Evolutionary conservation across 2,113 vertebrate genomes (phyloP).

Genomic region (Stegostoma tigrinum): DNA sequence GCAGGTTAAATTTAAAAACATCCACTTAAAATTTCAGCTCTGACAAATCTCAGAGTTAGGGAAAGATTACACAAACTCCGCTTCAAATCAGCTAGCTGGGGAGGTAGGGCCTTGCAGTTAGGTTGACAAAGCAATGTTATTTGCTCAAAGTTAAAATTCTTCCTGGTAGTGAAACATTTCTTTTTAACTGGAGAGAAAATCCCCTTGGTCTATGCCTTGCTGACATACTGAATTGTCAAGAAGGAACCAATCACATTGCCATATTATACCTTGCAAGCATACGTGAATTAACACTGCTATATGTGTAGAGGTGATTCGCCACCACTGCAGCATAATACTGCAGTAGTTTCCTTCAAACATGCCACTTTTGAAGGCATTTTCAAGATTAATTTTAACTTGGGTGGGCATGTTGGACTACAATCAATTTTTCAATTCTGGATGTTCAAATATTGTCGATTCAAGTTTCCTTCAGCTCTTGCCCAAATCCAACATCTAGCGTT

Average conservation of each 20-base stretch:
- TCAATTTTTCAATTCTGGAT: background rate
- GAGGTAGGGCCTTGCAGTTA: background rate
- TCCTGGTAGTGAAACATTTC: background rate
- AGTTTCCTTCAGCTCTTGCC: background rate
- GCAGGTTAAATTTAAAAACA: too few species aligned
- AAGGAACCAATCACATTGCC: background rate
- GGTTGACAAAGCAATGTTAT: background rate
- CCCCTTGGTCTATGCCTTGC: background rate
- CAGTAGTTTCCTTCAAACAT: background rate
- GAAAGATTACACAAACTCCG: background rate
- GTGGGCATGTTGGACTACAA: background rate
- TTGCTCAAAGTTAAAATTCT: background rate
- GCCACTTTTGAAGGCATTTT: background rate
- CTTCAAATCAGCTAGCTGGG: background rate
- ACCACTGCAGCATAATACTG: background rate
- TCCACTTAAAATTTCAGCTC: background rate
- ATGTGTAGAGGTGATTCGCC: background rate
- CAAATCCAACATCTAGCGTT: background rate
- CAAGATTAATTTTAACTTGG: background rate
- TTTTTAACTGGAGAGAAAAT: background rate
- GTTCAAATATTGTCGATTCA: background rate
- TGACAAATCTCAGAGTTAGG: background rate
- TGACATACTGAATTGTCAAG: background rate
- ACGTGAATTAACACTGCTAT: background rate
- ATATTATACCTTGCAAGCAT: background rate